Conservation (phyloP, 2,797 vertebrate genomes). For the Anas acuta region DNA sequence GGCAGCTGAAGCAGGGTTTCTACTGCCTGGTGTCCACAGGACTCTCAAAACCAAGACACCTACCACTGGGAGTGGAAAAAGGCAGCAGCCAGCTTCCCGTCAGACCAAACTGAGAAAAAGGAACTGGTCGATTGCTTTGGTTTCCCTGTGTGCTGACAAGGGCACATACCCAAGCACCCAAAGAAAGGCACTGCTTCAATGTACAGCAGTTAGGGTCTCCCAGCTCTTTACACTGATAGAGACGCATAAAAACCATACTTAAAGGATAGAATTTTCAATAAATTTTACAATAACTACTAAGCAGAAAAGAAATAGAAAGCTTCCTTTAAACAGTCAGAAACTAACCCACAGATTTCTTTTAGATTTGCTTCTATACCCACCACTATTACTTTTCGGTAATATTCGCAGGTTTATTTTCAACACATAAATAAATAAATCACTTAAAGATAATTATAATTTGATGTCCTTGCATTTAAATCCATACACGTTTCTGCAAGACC, state of each 20-base stretch:
- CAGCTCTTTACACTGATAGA: neutral
- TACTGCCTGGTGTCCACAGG: neutral
- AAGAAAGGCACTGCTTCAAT: neutral
- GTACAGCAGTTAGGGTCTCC: neutral
- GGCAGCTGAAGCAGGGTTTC: neutral
- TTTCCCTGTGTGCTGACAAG: neutral
- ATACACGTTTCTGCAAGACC: neutral
- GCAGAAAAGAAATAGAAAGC: neutral
- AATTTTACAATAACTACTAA: neutral
- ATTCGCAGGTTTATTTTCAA: neutral
- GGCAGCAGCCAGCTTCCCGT: neutral
- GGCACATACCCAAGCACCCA: neutral
- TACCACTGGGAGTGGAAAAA: neutral
- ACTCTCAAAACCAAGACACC: neutral
- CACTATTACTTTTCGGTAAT: neutral
- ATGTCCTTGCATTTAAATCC: neutral
- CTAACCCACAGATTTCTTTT: neutral
- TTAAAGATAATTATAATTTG: neutral
- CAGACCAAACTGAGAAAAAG: neutral
- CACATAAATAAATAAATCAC: neutral
- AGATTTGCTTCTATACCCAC: neutral
- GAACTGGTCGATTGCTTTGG: neutral
- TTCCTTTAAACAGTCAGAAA: neutral
- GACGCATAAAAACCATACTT: neutral
- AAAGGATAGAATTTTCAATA: neutral